Percentiles rank a stretch among this genome's conserved stretches.
Evolutionary conservation across 2,113 vertebrate species (phyloP).

Genomic region (Anseranas semipalmata): DNA sequence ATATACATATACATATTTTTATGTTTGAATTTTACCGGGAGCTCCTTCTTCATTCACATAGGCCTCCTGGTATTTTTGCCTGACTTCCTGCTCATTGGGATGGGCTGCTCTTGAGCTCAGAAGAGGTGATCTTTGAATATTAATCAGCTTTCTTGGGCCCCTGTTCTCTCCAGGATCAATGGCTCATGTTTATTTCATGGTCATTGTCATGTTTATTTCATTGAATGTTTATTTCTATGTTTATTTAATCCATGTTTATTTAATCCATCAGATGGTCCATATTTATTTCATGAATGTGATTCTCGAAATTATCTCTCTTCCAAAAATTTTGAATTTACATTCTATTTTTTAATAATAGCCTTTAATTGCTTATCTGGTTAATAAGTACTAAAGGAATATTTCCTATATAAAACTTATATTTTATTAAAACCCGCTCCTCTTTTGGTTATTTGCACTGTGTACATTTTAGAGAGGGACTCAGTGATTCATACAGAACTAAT

Average conservation of each 20-base stretch:
- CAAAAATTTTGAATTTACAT: background rate
- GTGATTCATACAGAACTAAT: slow-evolving; percentile 21
- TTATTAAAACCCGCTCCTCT: background rate
- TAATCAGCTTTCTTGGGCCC: background rate
- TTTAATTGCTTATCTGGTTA: background rate
- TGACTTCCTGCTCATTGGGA: background rate
- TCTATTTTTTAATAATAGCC: background rate
- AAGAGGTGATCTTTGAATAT: background rate
- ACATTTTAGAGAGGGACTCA: background rate
- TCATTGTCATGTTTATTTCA: background rate
- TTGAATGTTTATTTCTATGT: background rate
- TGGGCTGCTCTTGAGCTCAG: background rate
- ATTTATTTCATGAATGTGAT: background rate
- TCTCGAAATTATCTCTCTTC: background rate
- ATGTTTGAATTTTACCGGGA: background rate
- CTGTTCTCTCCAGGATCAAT: background rate
- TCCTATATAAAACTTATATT: background rate
- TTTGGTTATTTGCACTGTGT: background rate
- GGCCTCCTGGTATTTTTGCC: background rate
- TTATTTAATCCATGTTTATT: background rate
- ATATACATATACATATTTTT: background rate
- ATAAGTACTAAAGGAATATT: background rate
- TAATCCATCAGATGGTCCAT: background rate
- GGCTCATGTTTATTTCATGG: background rate
- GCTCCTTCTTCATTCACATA: background rate